Evolutionary conservation across 1,140 invertebrate species (phyloP).

Genomic region (Euwallacea similis): DNA sequence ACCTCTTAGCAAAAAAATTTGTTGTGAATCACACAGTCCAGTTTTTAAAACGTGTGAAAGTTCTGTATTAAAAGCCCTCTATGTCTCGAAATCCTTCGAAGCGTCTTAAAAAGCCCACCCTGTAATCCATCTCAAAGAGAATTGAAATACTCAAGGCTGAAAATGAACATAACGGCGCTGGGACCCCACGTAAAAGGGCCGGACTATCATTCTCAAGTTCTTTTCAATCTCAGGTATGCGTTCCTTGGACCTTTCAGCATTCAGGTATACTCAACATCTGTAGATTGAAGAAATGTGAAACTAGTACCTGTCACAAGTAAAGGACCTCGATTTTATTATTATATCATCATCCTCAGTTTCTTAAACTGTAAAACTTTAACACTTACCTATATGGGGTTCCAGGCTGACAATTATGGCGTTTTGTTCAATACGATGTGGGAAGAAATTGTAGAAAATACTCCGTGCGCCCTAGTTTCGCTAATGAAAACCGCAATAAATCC

Average conservation of each 20-base stretch:
- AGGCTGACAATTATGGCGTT: neutral
- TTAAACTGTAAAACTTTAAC: neutral
- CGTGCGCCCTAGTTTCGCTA: neutral
- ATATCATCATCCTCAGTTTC: neutral
- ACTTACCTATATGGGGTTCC: neutral
- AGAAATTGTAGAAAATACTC: constrained; percentile 4
- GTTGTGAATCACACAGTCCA: too few relatives aligned
- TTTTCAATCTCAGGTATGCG: neutral
- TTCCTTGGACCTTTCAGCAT: neutral
- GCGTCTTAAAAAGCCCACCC: too few relatives aligned
- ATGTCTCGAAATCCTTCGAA: too few relatives aligned
- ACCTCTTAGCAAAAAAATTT: too few relatives aligned
- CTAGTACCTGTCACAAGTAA: neutral
- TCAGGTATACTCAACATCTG: neutral
- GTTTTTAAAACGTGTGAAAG: too few relatives aligned
- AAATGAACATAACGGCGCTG: too few relatives aligned
- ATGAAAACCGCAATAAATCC: constrained; percentile 2
- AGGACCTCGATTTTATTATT: neutral
- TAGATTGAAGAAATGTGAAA: neutral
- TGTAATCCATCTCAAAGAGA: too few relatives aligned
- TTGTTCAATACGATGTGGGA: neutral
- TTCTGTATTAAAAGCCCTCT: too few relatives aligned
- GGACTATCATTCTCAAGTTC: neutral
- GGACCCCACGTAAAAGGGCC: neutral
- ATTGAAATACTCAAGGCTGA: too few relatives aligned